Evolutionary conservation across 2,888 invertebrate species (phyloP), one percentile per base, ranked within the genome.

Genomic region (Watsonalla cultraria): DNA sequence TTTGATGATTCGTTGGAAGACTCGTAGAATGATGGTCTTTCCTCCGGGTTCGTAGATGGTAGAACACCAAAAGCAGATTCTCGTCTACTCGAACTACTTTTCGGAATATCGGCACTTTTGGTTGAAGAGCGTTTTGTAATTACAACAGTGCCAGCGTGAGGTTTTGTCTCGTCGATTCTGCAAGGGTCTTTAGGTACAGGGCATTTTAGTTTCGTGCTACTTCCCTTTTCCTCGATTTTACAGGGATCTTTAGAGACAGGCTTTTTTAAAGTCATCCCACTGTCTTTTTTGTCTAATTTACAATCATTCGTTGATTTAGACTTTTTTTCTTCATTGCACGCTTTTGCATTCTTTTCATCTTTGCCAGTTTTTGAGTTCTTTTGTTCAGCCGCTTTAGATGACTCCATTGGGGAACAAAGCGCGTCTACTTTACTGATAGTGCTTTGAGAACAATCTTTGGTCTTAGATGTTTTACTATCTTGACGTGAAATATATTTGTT

Each of bases 341-440:
- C 1, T 11, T 11, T 42, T 42, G 42, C 8, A 8, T 42, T 11
- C 11, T 42, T 42, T 11, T 42, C 42, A 8, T 42, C 42, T 0
- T 11, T 42, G 11, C 11, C 42, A 11, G 42, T 42, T 11, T 42
- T 42, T 11, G 42, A 11, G 5, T 11, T 42, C 42, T 42, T 42
- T 11, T 42, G 42, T 42, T 42, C 42, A 42, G 11, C 9, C 9
- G 9, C 11, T 11, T 5, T 11, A 2, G 8, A 11, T 11, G 42
- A 42, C 42, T 42, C 42, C 42, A 42, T 42, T 42, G 42, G 11
- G 5, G 42, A 42, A 11, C 42, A 42, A 11, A 42, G 9, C 5
- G 57, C 62, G 56, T 62, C 55, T 33, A 55, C 45, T 54, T 57
- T 59, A 51, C 56, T 49, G 33, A 52, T 34, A 53, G 50, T 59